Evolutionary conservation across 2,113 vertebrate species (phyloP).

Genomic region (Acrocephalus kingi): DNA sequence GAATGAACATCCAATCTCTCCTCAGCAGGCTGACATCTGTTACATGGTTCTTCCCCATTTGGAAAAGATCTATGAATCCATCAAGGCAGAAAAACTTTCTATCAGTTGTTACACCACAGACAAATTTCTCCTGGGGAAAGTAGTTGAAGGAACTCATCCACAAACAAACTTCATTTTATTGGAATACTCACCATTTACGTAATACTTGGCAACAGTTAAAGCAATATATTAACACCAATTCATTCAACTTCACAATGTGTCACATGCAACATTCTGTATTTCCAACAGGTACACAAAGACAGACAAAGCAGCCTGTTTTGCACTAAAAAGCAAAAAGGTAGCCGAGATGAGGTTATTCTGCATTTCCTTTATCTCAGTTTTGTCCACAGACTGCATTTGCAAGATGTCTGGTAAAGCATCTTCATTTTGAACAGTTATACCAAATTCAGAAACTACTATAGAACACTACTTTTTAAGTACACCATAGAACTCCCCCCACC

Average conservation of each 20-base stretch:
- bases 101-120: background rate
- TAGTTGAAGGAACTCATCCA: background rate
- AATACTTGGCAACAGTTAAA: background rate
- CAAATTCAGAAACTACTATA: background rate
- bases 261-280: background rate
- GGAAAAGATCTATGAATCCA: background rate
- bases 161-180: background rate
- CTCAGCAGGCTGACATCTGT: background rate
- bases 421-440: background rate
- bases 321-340: background rate
- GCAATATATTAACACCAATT: background rate
- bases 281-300: background rate
- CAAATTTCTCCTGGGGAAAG: background rate
- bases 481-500: fast-evolving
- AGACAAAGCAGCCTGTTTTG: background rate
- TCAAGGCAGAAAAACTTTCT: background rate
- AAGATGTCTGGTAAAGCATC: background rate
- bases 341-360: background rate
- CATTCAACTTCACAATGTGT: background rate
- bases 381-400: background rate
- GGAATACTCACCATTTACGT: background rate
- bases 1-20: background rate
- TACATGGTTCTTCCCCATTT: background rate
- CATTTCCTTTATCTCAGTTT: background rate
- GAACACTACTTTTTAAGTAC: background rate